Base-by-base conservation (phyloP, 2,888 invertebrate genomes). In the Drosophila paranaensis region DNA sequence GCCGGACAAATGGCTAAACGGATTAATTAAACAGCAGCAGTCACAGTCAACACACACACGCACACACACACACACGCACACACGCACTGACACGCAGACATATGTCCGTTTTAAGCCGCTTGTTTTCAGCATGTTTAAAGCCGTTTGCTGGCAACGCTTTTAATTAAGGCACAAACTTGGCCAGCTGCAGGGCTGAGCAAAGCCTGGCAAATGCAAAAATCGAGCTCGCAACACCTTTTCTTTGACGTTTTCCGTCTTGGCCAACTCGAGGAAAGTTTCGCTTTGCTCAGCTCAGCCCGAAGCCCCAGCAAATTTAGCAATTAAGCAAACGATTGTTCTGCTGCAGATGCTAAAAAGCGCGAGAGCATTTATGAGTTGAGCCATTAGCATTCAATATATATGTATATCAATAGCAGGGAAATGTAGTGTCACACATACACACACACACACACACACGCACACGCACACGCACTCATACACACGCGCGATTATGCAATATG, bases 1-100 rank as follows among this genome's bases (percentile, higher is more conserved):
- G 65, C 67, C 66, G 67, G 65, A 65, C 74, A 74, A 69, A 68
- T 82, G 66, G 55, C 72, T 78, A 88, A 84, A 83, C 84, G 84
- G 90, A 90, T 87, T 87, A 87, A 88, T 87, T 88, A 81, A 71
- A 68, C 85, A 71, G 46, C 46, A 30, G 25, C 20, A 20, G 20
- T 20, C 20, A 14, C 48, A 48, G 2, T 30, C 30, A 6, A 16
- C 11, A 16, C 33, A 39, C 63, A 42, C 35, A 27, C 50, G 11
- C 10, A 48, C 30, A 16, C 11, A 48, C 11, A 48, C 48, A 37
- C 46, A n/a, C n/a, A n/a, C n/a, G n/a, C n/a, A n/a, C n/a, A n/a
- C n/a, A 35, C 33, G 40, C 1, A 37, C 2, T 11, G 1, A 11
- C 3, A 35, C 6, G 6, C 25, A 37, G 8, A 6, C 25, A 13